phyloP scores from a whole-genome alignment of 2,797 vertebrate species.

The Tapirus indicus region DNA sequence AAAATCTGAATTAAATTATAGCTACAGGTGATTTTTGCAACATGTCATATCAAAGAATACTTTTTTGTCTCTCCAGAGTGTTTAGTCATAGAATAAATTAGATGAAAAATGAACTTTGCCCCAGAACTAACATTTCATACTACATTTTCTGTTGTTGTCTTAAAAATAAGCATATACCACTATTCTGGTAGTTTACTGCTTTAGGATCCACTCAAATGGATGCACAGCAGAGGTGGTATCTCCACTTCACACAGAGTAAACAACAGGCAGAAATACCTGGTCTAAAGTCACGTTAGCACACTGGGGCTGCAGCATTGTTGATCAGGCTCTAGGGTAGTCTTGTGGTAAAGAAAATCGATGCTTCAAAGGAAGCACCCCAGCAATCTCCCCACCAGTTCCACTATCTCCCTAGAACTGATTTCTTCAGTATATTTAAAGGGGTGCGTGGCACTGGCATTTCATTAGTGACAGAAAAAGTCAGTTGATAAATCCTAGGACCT shows the following conservation, averaged over 20 bases:
- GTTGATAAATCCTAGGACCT: not conserved
- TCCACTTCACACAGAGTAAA: not conserved
- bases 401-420: not conserved
- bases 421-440: not conserved
- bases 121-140: not conserved
- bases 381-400: not conserved
- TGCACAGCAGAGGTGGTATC: not conserved
- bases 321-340: not conserved
- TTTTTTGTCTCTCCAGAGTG: not conserved
- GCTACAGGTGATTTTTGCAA: not conserved
- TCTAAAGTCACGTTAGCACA: not conserved
- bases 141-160: not conserved
- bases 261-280: not conserved
- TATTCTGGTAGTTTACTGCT: not conserved
- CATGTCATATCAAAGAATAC: not conserved
- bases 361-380: slow-evolving; percentile 2
- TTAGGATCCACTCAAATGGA: not conserved
- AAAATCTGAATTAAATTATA: not conserved
- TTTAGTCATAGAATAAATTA: slow-evolving; percentile 39
- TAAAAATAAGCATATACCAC: not conserved
- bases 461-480: slow-evolving; percentile 13
- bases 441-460: not conserved
- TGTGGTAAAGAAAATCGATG: not conserved
- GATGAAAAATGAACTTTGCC: slow-evolving; percentile 2
- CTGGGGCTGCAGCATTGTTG: not conserved